Evolutionary conservation across 2,113 vertebrate species (phyloP), one percentile per base, ranked within the genome.

Genomic region (Centropus bengalensis): DNA sequence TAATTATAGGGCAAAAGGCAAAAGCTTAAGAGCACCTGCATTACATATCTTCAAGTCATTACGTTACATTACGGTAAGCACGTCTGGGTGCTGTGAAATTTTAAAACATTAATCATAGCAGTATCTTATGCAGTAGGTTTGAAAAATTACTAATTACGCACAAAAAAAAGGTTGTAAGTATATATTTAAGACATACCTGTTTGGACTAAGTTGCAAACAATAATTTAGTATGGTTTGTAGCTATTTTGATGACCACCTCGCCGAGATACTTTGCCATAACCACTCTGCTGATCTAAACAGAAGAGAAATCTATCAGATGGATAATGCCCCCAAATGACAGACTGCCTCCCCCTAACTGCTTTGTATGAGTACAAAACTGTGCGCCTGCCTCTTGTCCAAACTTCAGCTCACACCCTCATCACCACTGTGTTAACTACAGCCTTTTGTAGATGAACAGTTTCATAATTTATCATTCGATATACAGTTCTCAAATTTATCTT

Each of bases 141-240:
- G 98, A 98, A 97, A 98, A 98, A 94, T 97, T 98, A 98, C 98
- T 98, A 96, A 97, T 91, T 95, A 95, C 75, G 93, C 91, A 93
- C 91, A 94, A 47, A 47, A 73, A 88, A 55, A 26, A 92, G 86
- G 32, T 91, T 89, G 60, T 93, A 96, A 96, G 88, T 89, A 96
- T 82, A 86, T 90, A 83, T 86, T 93, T 44, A 89, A 59, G 92
- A 98, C 99, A 74, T 99, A 99, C 99, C 99, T 99, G 98, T 97
- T 97, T 97, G 96, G 97, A 97, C 94, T 94, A 95, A 98, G 98
- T 97, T 98, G 97, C 96, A 97, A 98, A 98, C 76, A 97, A 98
- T 98, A 98, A 98, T 97, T 99, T 99, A 99, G 98, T 99, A 99
- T 83, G 99, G 99, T 99, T 99, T 99, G 99, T 99, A 99, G 98